Base-by-base conservation (phyloP, 2,888 invertebrate species). In the Microctonus aethiopoides region DNA sequence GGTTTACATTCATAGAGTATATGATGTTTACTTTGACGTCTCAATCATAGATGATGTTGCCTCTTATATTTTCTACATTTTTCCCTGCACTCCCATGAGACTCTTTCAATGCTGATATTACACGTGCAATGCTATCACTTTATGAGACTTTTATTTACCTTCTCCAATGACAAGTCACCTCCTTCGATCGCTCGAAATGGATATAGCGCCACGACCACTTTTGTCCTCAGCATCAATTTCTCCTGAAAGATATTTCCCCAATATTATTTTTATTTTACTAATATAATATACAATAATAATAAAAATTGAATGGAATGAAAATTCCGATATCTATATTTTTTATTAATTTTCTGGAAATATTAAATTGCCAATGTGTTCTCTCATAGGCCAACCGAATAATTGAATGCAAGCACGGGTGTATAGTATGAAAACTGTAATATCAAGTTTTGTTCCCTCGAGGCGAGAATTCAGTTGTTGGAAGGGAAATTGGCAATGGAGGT, bases 101-200 rank as follows among this genome's bases (percentile, higher is more conserved):
- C 36, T 39, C 41, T 41, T 36, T 54, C n/a, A 46, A 46, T 16
- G 9, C 20, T 59, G 36, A 34, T 36, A 67, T 60, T 60, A 68
- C 67, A 26, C 36, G 61, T 20, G 52, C 61, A 67, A 41, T 62
- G 46, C 61, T 39, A 69, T 52, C 59, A 46, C 16, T 46, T 46
- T 46, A 46, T 46, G 46, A 46, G 11, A 22, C 20, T 22, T 56
- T 26, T 66, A 64, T 71, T 80, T 80, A 93, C 94, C 92, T 95
- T 95, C 87, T 95, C 95, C 78, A 96, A 88, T 26, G 95, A 94
- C 74, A 96, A 89, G 88, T 96, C 96, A 63, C 95, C 96, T 73
- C 91, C 92, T 89, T 95, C 96, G 79, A 95, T 95, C 61, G 96
- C 96, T 88, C 94, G 94, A 85, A 96, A 96, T 75, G 95, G 94